Conservation (phyloP, 2,797 vertebrate genomes). For the Dromococcyx pavoninus region DNA sequence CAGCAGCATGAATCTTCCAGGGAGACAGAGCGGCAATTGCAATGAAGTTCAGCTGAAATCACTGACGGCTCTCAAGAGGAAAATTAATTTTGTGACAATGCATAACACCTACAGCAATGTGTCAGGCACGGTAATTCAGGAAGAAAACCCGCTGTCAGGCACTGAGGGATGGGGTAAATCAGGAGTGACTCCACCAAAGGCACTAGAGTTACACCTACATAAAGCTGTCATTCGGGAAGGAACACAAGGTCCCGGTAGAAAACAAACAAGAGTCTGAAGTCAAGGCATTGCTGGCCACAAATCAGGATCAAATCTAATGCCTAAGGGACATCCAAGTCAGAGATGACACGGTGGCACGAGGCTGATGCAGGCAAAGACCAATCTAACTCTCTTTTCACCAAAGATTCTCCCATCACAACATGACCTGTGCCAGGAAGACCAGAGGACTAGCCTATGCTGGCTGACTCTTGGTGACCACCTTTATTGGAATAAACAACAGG, state of each 20-base stretch:
- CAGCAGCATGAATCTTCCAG: neutral
- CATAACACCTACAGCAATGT: neutral
- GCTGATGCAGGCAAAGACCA: neutral
- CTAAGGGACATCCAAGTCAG: constrained; percentile 4
- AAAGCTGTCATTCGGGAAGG: neutral
- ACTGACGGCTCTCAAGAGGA: neutral
- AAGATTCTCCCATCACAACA: neutral
- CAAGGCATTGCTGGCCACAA: neutral
- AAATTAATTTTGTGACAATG: constrained; percentile 46
- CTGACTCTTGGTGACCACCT: neutral
- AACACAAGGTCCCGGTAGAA: neutral
- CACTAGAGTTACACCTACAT: neutral
- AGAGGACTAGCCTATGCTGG: neutral
- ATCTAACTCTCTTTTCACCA: neutral
- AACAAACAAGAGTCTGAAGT: neutral
- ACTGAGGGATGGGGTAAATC: neutral
- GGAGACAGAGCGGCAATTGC: neutral
- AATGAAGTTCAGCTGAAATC: constrained; percentile 13
- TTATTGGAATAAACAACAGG: neutral
- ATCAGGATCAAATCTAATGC: neutral
- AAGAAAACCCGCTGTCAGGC: constrained; percentile 4
- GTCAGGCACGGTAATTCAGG: neutral
- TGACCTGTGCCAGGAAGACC: neutral
- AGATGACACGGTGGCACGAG: fast-evolving
- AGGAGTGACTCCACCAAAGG: neutral